phyloP scores from a whole-genome alignment of 2,888 invertebrate genomes.

The Lepidochrysops patricia region DNA sequence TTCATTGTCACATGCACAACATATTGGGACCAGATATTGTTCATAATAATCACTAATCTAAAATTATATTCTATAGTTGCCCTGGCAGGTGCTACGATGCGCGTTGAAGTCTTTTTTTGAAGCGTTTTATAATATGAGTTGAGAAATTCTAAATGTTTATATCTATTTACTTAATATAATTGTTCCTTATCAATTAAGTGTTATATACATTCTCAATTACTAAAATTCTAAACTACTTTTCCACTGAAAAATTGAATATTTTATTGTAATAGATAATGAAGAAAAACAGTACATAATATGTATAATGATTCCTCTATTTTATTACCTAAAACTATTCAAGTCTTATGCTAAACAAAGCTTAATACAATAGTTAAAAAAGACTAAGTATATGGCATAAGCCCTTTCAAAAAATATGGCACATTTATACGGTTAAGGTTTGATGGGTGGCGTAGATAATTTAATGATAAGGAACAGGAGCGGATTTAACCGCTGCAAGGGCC shows the following conservation, averaged over 20 bases:
- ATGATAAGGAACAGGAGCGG: conserved; percentile 38
- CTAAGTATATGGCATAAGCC: not conserved
- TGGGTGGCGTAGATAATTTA: no score
- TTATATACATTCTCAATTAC: no score
- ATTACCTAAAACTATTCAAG: conserved; percentile 48
- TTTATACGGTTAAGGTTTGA: not conserved
- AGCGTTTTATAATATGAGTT: no score
- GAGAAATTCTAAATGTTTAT: no score
- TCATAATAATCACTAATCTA: no score
- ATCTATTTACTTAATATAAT: no score
- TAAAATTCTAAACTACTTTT: no score
- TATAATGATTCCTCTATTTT: conserved; percentile 67
- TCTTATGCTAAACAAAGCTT: conserved; percentile 41
- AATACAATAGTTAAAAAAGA: conserved; percentile 32
- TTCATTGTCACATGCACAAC: no score
- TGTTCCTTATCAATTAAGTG: no score
- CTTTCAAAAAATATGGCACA: not conserved
- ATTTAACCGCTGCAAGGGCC: conserved; percentile 64
- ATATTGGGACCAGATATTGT: no score
- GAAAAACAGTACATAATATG: no score
- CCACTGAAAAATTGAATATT: not conserved
- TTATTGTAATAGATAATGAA: not conserved
- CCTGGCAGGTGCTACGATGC: not conserved
- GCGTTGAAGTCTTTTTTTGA: not conserved
- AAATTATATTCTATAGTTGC: not conserved